phyloP scores from a whole-genome alignment of 2,797 vertebrate species.

The Benthosema pterotum region DNA sequence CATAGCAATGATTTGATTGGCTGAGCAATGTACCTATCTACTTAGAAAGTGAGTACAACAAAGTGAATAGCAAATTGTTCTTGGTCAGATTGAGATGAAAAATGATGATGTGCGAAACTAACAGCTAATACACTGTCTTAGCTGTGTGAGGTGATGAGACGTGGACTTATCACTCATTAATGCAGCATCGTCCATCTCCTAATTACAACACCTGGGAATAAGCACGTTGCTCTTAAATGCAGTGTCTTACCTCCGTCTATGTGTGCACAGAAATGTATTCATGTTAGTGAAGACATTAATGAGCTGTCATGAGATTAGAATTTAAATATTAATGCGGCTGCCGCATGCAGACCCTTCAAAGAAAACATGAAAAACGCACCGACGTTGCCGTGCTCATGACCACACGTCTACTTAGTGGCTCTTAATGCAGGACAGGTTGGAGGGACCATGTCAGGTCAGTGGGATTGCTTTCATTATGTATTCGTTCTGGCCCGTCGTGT shows the following conservation, averaged over 20 bases:
- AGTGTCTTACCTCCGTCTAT: constrained; percentile 1
- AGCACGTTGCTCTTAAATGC: constrained; percentile 40
- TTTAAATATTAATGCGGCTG: constrained; percentile 58
- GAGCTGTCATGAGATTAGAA: constrained; percentile 61
- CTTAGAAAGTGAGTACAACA: too few species aligned
- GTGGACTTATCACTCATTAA: constrained; percentile 49
- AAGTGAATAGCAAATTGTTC: too few species aligned
- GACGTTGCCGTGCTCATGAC: constrained; percentile 20
- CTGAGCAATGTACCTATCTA: too few species aligned
- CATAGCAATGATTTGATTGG: too few species aligned
- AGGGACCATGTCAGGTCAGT: background rate
- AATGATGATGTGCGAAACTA: too few species aligned
- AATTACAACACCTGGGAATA: constrained; percentile 24
- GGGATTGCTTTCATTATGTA: too few species aligned
- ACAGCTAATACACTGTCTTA: too few species aligned
- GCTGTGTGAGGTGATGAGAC: background rate
- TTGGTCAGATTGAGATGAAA: too few species aligned
- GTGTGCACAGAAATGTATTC: constrained; percentile 47
- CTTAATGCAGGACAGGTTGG: background rate
- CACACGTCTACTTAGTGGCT: constrained; percentile 20
- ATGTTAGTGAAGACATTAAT: constrained; percentile 74
- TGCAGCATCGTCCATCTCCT: constrained; percentile 37
- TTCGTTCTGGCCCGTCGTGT: too few species aligned
- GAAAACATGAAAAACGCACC: constrained; percentile 36
- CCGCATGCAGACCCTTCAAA: constrained; percentile 23